A percentile compares a stretch with the other conserved stretches of the same genome.
phyloP scores from a whole-genome alignment of 2,888 invertebrate species.

The Acanthosepion lycidas region DNA sequence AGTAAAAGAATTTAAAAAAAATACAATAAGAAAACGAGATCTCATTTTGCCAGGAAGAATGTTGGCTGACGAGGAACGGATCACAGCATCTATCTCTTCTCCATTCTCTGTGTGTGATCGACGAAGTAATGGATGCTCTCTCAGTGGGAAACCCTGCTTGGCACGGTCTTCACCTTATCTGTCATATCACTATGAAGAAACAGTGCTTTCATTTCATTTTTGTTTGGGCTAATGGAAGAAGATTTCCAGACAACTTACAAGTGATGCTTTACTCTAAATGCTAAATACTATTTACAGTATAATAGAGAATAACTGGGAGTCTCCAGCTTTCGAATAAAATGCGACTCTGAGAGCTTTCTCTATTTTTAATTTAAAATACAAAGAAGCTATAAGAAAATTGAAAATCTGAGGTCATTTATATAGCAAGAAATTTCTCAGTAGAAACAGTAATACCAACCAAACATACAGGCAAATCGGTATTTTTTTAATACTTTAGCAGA shows the following conservation, averaged over 20 bases:
- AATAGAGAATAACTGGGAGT: background rate
- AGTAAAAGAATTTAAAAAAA: background rate
- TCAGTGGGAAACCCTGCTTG: background rate
- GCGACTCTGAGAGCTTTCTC: background rate
- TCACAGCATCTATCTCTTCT: background rate
- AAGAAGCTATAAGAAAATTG: background rate
- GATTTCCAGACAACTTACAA: background rate
- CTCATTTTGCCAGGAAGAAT: slow-evolving; percentile 33
- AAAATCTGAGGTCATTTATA: background rate
- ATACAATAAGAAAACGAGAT: background rate
- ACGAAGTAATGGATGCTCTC: slow-evolving; percentile 33
- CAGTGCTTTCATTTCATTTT: background rate
- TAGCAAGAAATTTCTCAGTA: background rate
- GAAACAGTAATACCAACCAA: too few species aligned
- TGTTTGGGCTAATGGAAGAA: slow-evolving; percentile 7
- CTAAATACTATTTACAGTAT: background rate
- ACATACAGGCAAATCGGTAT: too few species aligned
- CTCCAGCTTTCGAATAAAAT: background rate
- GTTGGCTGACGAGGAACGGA: slow-evolving; percentile 20
- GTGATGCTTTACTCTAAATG: slow-evolving; percentile 3
- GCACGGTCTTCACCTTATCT: slow-evolving; percentile 23
- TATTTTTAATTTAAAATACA: background rate
- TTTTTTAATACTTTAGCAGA: too few species aligned
- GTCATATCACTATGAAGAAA: background rate
- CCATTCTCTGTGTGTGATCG: background rate